These are phyloP conservation scores for Hestina assimilis DNA, from an alignment of 1,140 invertebrate genomes.

Conservation along the genomic window DNA sequence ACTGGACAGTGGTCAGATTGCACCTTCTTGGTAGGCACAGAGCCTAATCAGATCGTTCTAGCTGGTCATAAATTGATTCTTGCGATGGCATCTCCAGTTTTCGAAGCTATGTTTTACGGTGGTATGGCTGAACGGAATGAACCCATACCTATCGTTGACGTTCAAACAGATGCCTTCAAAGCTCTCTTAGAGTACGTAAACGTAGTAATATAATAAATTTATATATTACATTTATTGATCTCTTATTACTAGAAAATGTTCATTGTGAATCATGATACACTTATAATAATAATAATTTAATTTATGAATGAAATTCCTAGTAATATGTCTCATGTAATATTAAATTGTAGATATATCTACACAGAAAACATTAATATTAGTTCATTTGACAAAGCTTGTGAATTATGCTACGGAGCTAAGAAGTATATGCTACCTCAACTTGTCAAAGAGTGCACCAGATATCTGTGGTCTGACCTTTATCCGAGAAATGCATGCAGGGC, in stretches of 20 bases:
- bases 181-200: slow-evolving; percentile 77
- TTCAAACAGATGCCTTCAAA: slow-evolving; percentile 91
- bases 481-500: slow-evolving; percentile 89
- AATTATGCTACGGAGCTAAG: slow-evolving; percentile 91
- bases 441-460: slow-evolving; percentile 88
- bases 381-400: slow-evolving; percentile 90
- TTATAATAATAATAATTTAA: no score
- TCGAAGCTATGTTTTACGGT: slow-evolving; percentile 89
- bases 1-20: slow-evolving; percentile 90
- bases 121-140: slow-evolving; percentile 84
- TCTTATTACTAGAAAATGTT: no score
- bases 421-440: slow-evolving; percentile 92
- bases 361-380: slow-evolving; percentile 87
- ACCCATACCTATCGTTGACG: slow-evolving; percentile 88
- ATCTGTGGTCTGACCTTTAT: slow-evolving; percentile 87
- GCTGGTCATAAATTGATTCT: slow-evolving; percentile 89
- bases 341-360: slow-evolving; percentile 86
- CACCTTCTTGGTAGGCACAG: slow-evolving; percentile 89
- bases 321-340: no score
- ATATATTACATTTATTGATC: background rate
- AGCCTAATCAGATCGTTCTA: slow-evolving; percentile 85
- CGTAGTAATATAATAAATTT: background rate
- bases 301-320: no score
- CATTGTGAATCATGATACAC: no score
- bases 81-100: slow-evolving; percentile 90